Evolutionary conservation across 2,113 vertebrate genomes (phyloP).

Genomic region (Anarhynchus alexandrinus): DNA sequence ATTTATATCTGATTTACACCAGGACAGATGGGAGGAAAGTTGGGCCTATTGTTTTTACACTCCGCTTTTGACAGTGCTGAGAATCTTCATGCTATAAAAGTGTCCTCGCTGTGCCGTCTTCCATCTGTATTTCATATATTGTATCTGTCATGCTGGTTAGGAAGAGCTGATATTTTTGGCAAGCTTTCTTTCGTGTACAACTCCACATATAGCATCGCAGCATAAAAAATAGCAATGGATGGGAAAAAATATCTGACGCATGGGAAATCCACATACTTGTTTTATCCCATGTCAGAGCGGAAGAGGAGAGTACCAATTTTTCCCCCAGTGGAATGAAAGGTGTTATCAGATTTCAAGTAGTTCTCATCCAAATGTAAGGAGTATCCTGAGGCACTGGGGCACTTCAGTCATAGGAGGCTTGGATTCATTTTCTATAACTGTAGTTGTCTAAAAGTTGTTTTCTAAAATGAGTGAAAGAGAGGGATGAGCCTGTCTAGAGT

Average conservation of each 20-base stretch:
- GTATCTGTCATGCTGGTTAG: slow-evolving; percentile 38
- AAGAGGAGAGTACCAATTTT: background rate
- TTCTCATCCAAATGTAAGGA: background rate
- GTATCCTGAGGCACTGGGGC: background rate
- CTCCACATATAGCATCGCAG: slow-evolving; percentile 9
- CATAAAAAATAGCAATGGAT: slow-evolving; percentile 4
- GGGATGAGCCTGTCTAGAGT: background rate
- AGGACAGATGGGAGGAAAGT: slow-evolving; percentile 2
- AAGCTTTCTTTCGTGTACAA: slow-evolving; percentile 10
- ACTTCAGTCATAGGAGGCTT: background rate
- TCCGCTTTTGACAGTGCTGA: slow-evolving; percentile 31
- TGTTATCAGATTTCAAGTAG: background rate
- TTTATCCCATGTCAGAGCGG: background rate
- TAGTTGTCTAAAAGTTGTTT: background rate
- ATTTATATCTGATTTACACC: slow-evolving; percentile 32
- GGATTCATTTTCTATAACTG: background rate
- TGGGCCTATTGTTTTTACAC: slow-evolving; percentile 14
- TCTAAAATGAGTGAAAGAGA: background rate
- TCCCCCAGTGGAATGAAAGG: background rate
- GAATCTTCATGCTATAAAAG: slow-evolving; percentile 50
- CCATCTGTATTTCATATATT: slow-evolving; percentile 57
- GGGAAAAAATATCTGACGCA: background rate
- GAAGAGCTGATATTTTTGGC: slow-evolving; percentile 52
- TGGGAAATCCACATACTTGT: slow-evolving; percentile 13
- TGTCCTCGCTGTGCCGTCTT: background rate